Conservation (phyloP, 2,113 vertebrate genomes). For the Dromaius novaehollandiae region DNA sequence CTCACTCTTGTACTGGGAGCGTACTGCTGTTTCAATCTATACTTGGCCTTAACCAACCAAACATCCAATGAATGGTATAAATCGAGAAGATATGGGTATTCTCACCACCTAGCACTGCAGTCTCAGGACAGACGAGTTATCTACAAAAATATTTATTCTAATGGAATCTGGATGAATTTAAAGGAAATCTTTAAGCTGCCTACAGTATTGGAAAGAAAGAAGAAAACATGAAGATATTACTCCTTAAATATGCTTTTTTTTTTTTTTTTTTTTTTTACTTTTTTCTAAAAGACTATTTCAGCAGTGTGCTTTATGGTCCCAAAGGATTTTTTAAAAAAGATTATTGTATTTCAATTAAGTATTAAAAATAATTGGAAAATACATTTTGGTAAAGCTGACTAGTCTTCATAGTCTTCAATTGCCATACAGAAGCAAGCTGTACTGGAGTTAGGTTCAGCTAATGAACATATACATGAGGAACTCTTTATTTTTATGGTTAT, state of each 20-base stretch:
- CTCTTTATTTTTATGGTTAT: not conserved
- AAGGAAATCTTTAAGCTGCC: slow-evolving; percentile 84
- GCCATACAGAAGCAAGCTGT: not conserved
- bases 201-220: slow-evolving; percentile 55
- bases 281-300: not conserved
- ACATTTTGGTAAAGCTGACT: not conserved
- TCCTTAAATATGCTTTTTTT: not conserved
- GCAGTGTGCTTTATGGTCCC: not conserved
- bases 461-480: not conserved
- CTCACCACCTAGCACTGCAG: not conserved
- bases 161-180: slow-evolving; percentile 83
- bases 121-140: not conserved
- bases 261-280: not conserved
- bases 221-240: slow-evolving; percentile 2
- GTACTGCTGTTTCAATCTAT: slow-evolving; percentile 86
- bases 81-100: slow-evolving; percentile 61
- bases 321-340: not conserved
- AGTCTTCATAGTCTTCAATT: not conserved
- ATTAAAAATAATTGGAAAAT: not conserved
- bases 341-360: not conserved
- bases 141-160: slow-evolving; percentile 80
- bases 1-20: slow-evolving; percentile 85
- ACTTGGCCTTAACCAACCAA: slow-evolving; percentile 87
- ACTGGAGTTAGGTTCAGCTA: not conserved
- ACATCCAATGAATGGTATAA: slow-evolving; percentile 94